These are phyloP conservation scores for Eulemur rufifrons DNA, from an alignment of 2,113 vertebrate genomes.

Conservation along the genomic window DNA sequence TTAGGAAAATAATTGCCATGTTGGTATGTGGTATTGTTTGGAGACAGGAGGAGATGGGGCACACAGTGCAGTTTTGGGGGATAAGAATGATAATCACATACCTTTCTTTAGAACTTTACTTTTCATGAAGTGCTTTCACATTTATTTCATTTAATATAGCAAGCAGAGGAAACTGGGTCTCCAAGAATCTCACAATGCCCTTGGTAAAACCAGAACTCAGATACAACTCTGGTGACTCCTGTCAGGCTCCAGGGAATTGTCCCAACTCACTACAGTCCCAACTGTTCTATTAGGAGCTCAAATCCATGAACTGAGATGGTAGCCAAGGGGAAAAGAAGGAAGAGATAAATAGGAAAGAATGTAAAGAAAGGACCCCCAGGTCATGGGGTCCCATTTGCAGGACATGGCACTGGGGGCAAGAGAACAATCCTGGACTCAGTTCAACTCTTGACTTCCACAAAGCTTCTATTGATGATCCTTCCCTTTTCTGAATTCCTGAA, in stretches of 20 bases:
- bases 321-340: neutral
- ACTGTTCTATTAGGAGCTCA: neutral
- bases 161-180: neutral
- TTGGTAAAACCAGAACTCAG: constrained; percentile 6
- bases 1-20: neutral
- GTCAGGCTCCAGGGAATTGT: neutral
- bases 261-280: neutral
- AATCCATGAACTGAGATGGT: neutral
- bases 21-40: neutral
- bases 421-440: neutral
- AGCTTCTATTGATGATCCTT: neutral
- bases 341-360: neutral
- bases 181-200: neutral
- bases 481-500: neutral
- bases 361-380: neutral
- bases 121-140: neutral
- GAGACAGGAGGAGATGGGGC: neutral
- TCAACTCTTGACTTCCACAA: neutral
- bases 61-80: neutral
- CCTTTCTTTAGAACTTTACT: neutral
- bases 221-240: neutral
- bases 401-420: neutral
- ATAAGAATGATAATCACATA: neutral
- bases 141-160: neutral
- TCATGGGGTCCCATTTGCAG: neutral